Conservation (phyloP, 1,140 invertebrate species). For the Bombus affinis region DNA sequence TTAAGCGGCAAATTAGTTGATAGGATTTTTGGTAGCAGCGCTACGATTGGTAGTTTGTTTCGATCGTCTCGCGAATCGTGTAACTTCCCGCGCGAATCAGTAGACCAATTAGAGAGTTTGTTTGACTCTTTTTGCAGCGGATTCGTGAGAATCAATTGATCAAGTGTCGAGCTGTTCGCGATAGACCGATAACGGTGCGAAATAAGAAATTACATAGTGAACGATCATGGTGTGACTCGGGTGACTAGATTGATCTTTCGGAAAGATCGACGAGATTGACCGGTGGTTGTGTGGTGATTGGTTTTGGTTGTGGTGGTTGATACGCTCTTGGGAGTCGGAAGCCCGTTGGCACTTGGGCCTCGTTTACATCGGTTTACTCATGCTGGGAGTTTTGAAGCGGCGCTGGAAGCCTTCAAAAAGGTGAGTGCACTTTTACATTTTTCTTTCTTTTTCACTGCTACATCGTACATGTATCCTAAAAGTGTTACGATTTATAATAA, state of each 20-base stretch:
- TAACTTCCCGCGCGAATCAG: background rate
- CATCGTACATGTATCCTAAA: too few species aligned
- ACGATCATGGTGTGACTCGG: conserved; percentile 58
- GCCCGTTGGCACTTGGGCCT: conserved; percentile 54
- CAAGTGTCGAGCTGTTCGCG: background rate
- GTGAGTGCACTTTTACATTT: conserved; percentile 48
- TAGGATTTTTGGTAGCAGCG: background rate
- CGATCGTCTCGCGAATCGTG: background rate
- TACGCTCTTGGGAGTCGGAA: conserved; percentile 58
- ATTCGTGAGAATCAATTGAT: conserved; percentile 22
- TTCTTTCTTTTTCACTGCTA: background rate
- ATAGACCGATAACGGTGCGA: background rate
- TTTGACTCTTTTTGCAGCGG: background rate
- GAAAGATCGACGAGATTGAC: conserved; percentile 46
- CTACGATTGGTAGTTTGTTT: background rate
- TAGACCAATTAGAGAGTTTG: background rate
- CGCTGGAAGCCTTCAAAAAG: conserved; percentile 79
- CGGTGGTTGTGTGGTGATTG: conserved; percentile 65
- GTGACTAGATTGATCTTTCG: conserved; percentile 41
- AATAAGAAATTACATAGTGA: conserved; percentile 16
- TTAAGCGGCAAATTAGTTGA: too few species aligned
- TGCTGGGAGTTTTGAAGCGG: conserved; percentile 78
- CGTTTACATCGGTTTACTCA: conserved; percentile 63
- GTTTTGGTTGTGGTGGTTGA: conserved; percentile 62
- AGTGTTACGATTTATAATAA: too few species aligned